A percentile compares a stretch with the other conserved stretches of the same genome.
Evolutionary conservation across 2,797 vertebrate genomes (phyloP).

Genomic region (Peromyscus eremicus): DNA sequence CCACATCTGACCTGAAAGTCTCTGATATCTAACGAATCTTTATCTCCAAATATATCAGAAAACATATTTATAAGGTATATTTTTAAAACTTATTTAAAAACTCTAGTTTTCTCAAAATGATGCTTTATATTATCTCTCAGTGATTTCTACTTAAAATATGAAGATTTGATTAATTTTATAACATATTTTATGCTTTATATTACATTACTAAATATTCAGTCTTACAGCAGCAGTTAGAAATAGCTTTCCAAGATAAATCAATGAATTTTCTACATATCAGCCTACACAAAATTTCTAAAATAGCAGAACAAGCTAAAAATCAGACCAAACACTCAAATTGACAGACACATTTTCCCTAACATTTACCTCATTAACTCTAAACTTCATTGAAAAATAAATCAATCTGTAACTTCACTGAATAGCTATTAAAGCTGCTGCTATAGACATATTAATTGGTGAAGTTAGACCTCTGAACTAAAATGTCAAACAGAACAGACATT

Average conservation of each 20-base stretch:
- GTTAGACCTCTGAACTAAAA: slow-evolving; percentile 60
- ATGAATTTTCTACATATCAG: slow-evolving; percentile 31
- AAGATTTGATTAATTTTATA: slow-evolving; percentile 55
- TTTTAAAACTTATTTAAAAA: slow-evolving; percentile 40
- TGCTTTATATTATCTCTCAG: not conserved
- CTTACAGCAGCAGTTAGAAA: slow-evolving; percentile 44
- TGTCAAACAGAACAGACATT: slow-evolving; percentile 4
- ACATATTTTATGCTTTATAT: slow-evolving; percentile 50
- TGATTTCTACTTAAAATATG: slow-evolving; percentile 36
- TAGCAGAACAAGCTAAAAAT: slow-evolving; percentile 65
- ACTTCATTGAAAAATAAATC: slow-evolving; percentile 71
- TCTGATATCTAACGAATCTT: not conserved
- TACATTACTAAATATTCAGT: slow-evolving; percentile 56
- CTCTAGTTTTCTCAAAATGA: not conserved
- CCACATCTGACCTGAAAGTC: not conserved
- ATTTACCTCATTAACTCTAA: slow-evolving; percentile 75
- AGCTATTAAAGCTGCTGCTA: slow-evolving; percentile 45
- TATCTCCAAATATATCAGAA: slow-evolving; percentile 11
- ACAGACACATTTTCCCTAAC: slow-evolving; percentile 62
- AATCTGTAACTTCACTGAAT: slow-evolving; percentile 61
- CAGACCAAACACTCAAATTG: slow-evolving; percentile 60
- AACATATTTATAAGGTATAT: not conserved
- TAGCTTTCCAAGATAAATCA: slow-evolving; percentile 31
- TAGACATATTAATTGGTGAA: slow-evolving; percentile 60
- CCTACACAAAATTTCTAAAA: slow-evolving; percentile 55